These are phyloP conservation scores for Morelia viridis DNA, from an alignment of 2,797 vertebrate species.

Conservation along the genomic window DNA sequence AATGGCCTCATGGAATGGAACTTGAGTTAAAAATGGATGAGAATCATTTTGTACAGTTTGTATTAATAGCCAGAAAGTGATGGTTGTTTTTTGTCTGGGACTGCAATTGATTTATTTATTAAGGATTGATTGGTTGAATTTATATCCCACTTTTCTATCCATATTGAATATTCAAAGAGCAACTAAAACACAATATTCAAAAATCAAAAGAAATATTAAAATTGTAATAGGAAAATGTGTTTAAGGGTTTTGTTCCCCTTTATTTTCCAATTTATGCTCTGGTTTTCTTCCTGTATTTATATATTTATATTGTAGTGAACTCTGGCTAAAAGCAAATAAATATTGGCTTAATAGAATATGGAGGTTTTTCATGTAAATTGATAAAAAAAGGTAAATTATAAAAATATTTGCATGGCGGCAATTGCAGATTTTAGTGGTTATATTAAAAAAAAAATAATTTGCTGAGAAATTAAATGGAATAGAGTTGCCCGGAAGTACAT, in stretches of 20 bases:
- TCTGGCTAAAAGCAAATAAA: background rate
- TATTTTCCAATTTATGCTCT: background rate
- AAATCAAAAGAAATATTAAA: background rate
- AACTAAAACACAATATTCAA: background rate
- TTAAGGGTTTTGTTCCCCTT: background rate
- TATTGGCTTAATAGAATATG: background rate
- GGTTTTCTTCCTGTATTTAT: background rate
- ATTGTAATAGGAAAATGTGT: background rate
- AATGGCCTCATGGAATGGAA: background rate
- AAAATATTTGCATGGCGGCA: background rate
- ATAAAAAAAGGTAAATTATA: background rate
- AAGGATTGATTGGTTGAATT: background rate
- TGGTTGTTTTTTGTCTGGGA: background rate
- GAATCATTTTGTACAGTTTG: background rate
- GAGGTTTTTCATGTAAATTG: background rate
- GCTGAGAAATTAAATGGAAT: background rate
- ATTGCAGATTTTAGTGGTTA: background rate
- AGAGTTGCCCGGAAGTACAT: background rate
- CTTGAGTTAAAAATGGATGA: background rate
- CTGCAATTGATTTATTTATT: background rate
- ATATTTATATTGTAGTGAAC: background rate
- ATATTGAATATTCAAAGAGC: background rate
- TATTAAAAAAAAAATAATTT: background rate
- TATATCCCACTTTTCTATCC: background rate
- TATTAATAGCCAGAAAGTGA: background rate